Base-by-base conservation (phyloP, 2,888 invertebrate species). In the Julus scandinavius region DNA sequence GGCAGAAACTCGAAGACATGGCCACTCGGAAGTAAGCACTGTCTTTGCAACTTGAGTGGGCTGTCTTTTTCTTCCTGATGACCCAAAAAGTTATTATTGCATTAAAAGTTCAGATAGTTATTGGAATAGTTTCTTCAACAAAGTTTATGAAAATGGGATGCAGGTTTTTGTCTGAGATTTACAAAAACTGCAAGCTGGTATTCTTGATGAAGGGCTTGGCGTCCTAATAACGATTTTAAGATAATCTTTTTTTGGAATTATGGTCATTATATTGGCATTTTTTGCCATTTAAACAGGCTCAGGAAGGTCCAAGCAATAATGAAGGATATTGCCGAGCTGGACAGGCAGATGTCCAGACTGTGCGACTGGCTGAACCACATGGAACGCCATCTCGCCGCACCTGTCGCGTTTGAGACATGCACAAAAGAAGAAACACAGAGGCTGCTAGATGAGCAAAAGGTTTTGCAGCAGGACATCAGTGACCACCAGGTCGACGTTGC, bases 401-500 rank as follows among this genome's bases (percentile, higher is more conserved):
- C 96, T 0, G 93, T 96, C 11, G 92, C 94, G 40, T 94, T 97
- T 89, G 95, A 96, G 90, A 93, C 94, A 11, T 93, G 95, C 87
- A 94, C 94, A 13, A 94, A 95, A 49, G 94, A 94, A 86, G 94
- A 94, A 0, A 88, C 87, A 5, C 50, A 87, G 9, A 83, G 86
- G 45, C 83, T 80, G 6, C 86, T 88, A 29, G 50, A 87, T 9
- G 49, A 87, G 38, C 49, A 88, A 7, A 38, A 88, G 40, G 58
- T 54, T 0, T 15, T 97, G 49, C 96, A 96, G 91, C 95, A 95
- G 89, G 94, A 94, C 7, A 95, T 97, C 83, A 96, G 96, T 91
- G 94, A 94, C 29, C 95, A 96, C 91, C 96, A 96, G 91, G 94
- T 94, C 86, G 95, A 96, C 90, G 94, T 97, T 5, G 95, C 95